Evolutionary conservation across 2,113 vertebrate species (phyloP), one percentile per base, ranked within the genome.

Genomic region (Prinia subflava): DNA sequence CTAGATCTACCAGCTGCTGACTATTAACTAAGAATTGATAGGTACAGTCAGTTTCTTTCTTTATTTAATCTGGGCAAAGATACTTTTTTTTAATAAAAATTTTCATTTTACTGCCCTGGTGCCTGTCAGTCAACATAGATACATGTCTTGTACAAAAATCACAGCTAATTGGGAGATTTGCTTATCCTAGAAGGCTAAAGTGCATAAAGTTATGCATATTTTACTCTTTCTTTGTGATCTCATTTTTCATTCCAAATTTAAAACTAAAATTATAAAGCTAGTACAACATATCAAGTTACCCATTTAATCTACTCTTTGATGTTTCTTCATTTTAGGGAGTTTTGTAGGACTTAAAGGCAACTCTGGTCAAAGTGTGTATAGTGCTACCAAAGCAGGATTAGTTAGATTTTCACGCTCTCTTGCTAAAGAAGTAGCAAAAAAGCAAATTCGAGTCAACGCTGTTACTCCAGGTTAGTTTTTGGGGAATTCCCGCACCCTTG

Each of bases 381-480:
- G 99, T 42, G 98, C 99, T 97, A 98, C 97, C 92, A 99, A 99
- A 97, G 98, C 98, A 47, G 99, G 99, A 63, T 96, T 99, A 22
- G 97, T 99, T 80, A 99, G 99, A 60, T 99, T 99, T 98, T 99
- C 99, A 30, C 98, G 98, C 41, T 99, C 99, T 46, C 97, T 99
- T 84, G 99, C 99, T 75, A 99, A 99, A 97, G 99, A 99, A 97
- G 98, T 99, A 9, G 98, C 97, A 22, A 98, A 97, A 89, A 99
- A 98, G 33, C 98, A 98, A 65, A 97, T 99, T 90, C 97, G 98
- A 65, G 99, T 99, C 56, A 99, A 99, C 42, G 97, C 99, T 56
- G 97, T 99, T 91, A 98, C 98, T 96, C 99, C 99, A 98, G 99
- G 99, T 99, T 94, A 96, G 89, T 97, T 82, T 88, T 47, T n/a